phyloP scores from a whole-genome alignment of 2,888 invertebrate species.

The Apeira syringaria region DNA sequence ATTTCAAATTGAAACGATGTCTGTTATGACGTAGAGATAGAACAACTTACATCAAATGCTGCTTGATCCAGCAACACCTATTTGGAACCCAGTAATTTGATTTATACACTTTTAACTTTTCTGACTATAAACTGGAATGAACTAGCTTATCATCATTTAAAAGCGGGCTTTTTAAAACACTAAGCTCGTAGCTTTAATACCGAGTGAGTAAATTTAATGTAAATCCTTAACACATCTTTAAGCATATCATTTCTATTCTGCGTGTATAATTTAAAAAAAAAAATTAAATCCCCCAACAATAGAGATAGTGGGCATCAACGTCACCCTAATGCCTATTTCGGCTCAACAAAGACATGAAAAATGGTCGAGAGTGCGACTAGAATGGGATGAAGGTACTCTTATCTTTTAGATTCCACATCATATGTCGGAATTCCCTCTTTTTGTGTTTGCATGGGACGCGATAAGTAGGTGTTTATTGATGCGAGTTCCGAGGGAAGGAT shows the following conservation, averaged over 20 bases:
- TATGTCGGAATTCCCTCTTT: conserved; percentile 46
- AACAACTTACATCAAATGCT: no score
- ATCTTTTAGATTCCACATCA: conserved; percentile 67
- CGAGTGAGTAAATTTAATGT: neutral
- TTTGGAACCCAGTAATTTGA: no score
- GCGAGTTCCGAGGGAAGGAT: conserved; percentile 21
- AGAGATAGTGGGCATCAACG: conserved; percentile 55
- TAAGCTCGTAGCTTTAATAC: neutral
- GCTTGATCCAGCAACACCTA: no score
- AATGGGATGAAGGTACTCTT: conserved; percentile 75
- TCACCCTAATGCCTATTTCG: conserved; percentile 69
- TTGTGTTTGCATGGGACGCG: conserved; percentile 32
- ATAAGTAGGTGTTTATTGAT: conserved; percentile 34
- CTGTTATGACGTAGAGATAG: no score
- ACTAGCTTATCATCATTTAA: no score
- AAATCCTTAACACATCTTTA: neutral
- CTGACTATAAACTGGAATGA: no score
- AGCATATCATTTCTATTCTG: conserved; percentile 17
- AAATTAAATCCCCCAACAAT: conserved; percentile 49
- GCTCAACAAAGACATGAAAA: conserved; percentile 77
- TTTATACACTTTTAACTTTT: no score
- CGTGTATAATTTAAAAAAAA: conserved; percentile 44
- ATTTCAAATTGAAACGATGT: no score
- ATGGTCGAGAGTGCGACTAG: conserved; percentile 69
- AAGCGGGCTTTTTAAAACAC: no score